Evolutionary conservation across 64 coral and sea anemone species (phyloP), one percentile per base, ranked within the genome.

Genomic region (Actinia tenebrosa): DNA sequence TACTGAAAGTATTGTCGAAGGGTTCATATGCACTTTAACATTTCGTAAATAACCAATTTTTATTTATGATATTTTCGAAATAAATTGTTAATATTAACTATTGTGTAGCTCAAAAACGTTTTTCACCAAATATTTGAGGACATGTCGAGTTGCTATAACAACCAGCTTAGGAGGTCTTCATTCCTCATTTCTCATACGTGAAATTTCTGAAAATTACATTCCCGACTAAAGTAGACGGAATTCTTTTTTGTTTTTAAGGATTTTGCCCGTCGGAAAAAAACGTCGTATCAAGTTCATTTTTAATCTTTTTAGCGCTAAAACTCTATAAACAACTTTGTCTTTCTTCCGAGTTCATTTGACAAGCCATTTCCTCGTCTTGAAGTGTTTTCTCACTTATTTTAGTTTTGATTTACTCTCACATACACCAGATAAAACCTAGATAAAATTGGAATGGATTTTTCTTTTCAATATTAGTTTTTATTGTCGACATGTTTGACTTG

Each of bases 381-480:
- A 6, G 10, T 66, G 63, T 66, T 66, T 66, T 66, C 63, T 66
- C n/a, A 66, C 63, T 66, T n/a, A 5, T n/a, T n/a, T 20, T 30
- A 15, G 3, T 30, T 42, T 43, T 75, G 26, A 75, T 75, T 3
- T 43, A 30, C 10, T 75, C 23, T 14, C 69, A 75, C 11, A 27
- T 23, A 66, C 63, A 75, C n/a, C 9, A 75, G 25, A 75, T 75
- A 75, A 75, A 75, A 30, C 25, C 11, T 75, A 42, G 25, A 75
- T 75, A 9, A 75, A 66, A 9, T 20, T 66, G 0, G 3, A 30
- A 75, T 75, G 69, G 25, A 26, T 30, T 75, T 75, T 75, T 30
- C 25, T 27, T 50, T 75, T 75, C 69, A 75, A 75, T 75, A 75
- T 75, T 75, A 75, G 69, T 75, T 75, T 58, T 22, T 75, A 75